Evolutionary conservation across 2,113 vertebrate species (phyloP).

Genomic region (Atherinomorus stipes): DNA sequence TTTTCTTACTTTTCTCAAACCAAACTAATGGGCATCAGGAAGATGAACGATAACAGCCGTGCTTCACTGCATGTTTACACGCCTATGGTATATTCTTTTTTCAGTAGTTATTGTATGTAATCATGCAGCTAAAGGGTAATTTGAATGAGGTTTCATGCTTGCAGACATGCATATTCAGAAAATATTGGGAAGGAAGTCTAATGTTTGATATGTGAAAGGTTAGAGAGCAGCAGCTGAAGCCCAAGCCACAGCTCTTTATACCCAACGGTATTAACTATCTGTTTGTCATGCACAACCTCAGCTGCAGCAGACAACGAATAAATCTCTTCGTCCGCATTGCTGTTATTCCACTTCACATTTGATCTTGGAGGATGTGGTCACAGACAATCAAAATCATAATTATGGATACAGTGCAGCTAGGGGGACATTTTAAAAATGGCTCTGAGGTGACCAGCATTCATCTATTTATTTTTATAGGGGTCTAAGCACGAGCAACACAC

Average conservation of each 20-base stretch:
- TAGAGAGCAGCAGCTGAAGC: constrained; percentile 1
- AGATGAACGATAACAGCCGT: too few relatives aligned
- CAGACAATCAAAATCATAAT: constrained; percentile 82
- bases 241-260: constrained; percentile 28
- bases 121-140: background rate
- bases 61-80: too few relatives aligned
- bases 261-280: constrained; percentile 53
- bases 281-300: constrained; percentile 70
- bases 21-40: too few relatives aligned
- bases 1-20: too few relatives aligned
- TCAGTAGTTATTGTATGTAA: too few relatives aligned
- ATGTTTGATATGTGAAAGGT: constrained; percentile 5
- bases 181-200: background rate
- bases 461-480: constrained; percentile 84
- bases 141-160: background rate
- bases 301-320: constrained; percentile 64
- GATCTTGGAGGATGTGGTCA: constrained; percentile 74
- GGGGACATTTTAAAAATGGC: constrained; percentile 79
- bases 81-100: too few relatives aligned
- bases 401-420: constrained; percentile 74
- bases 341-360: constrained; percentile 74
- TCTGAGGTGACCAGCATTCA: constrained; percentile 81
- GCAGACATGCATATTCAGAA: background rate
- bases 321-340: constrained; percentile 63
- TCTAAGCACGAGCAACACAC: constrained; percentile 76